phyloP scores from a whole-genome alignment of 2,888 invertebrate species.

The Tolmerus cingulatus region DNA sequence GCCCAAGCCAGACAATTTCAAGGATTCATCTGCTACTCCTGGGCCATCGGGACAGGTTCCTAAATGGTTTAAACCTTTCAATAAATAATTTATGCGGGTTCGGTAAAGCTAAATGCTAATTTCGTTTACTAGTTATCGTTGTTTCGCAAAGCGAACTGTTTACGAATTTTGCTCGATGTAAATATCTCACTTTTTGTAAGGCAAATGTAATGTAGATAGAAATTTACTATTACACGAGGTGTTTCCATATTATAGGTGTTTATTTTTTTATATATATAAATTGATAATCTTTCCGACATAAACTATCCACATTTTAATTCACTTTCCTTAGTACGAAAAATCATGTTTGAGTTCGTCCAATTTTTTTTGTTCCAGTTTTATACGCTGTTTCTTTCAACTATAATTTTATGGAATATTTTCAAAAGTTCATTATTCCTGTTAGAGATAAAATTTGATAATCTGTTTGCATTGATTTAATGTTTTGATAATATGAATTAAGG shows the following conservation, averaged over 20 bases:
- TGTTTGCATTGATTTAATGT: too few species aligned
- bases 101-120: neutral
- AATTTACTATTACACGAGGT: neutral
- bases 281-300: too few species aligned
- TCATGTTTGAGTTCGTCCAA: too few species aligned
- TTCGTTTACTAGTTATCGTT: neutral
- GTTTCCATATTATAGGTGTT: neutral
- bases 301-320: too few species aligned
- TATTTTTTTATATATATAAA: neutral
- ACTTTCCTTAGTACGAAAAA: too few species aligned
- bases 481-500: neutral
- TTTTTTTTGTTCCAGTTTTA: too few species aligned
- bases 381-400: too few species aligned
- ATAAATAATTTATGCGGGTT: slow-evolving; percentile 38
- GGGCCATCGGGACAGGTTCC: slow-evolving; percentile 63
- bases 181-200: neutral
- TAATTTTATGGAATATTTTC: too few species aligned
- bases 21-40: slow-evolving; percentile 48
- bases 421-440: too few species aligned
- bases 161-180: neutral
- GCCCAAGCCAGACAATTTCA: slow-evolving; percentile 43
- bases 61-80: slow-evolving; percentile 64
- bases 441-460: too few species aligned
- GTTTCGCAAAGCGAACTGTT: neutral
- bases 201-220: neutral